Percentiles rank a stretch among this genome's conserved stretches.
phyloP scores from a whole-genome alignment of 2,113 vertebrate species.

The Xiphorhynchus elegans region DNA sequence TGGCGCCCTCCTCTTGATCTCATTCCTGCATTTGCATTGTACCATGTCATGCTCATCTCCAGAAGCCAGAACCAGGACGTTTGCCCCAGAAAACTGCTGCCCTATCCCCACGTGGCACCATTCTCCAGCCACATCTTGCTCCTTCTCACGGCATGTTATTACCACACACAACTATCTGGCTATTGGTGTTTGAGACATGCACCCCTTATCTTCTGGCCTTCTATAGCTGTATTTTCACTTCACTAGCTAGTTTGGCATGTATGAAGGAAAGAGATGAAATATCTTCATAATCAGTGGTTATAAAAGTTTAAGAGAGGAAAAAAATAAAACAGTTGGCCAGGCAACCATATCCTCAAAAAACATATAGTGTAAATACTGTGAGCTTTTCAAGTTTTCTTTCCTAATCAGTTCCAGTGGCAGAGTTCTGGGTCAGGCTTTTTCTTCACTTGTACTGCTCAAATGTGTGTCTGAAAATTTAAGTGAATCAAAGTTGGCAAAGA shows the following conservation, averaged over 20 bases:
- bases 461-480: background rate
- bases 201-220: background rate
- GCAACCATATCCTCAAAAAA: background rate
- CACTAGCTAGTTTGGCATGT: background rate
- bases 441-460: background rate
- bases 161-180: fast-evolving
- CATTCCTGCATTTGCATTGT: background rate
- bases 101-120: fast-evolving
- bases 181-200: too few species aligned
- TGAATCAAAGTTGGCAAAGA: background rate
- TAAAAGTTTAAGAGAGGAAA: background rate
- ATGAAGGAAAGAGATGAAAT: background rate
- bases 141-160: background rate
- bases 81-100: background rate
- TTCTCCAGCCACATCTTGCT: background rate
- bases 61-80: background rate
- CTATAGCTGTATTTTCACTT: background rate
- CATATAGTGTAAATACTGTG: background rate
- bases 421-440: background rate
- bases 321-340: background rate
- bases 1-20: background rate
- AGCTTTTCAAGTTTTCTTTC: background rate
- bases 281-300: background rate
- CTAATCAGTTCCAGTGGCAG: background rate
- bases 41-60: background rate